phyloP scores from a whole-genome alignment of 2,113 vertebrate genomes.

The Myotis lucifugus region DNA sequence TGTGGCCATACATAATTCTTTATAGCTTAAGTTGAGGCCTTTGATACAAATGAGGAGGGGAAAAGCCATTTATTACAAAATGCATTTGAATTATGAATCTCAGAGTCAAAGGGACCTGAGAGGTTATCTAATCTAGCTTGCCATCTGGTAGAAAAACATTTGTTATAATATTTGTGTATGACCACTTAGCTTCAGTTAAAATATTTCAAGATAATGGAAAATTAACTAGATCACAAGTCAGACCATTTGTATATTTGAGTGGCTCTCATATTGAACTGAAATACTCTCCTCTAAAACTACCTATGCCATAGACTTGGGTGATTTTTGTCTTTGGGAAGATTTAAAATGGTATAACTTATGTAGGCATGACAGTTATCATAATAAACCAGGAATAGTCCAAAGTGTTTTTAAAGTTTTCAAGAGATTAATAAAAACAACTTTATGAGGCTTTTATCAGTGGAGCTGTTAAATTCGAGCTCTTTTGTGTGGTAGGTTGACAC shows the following conservation, averaged over 20 bases:
- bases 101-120: background rate
- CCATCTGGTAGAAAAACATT: background rate
- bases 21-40: background rate
- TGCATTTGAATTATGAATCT: background rate
- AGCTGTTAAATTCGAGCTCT: background rate
- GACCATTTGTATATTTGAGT: background rate
- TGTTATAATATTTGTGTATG: background rate
- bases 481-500: background rate
- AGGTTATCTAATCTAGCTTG: background rate
- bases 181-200: background rate
- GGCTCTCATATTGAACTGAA: background rate
- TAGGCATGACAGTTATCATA: background rate
- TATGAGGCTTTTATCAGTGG: background rate
- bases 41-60: background rate
- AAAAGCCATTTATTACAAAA: background rate
- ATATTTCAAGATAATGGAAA: background rate
- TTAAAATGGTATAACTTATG: background rate
- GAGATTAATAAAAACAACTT: background rate
- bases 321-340: conserved; percentile 34
- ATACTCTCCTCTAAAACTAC: background rate
- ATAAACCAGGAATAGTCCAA: background rate
- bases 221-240: background rate
- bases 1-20: background rate
- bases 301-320: background rate
- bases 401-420: background rate